phyloP scores from a whole-genome alignment of 2,113 vertebrate species.

The Mesembrinibis cayennensis region DNA sequence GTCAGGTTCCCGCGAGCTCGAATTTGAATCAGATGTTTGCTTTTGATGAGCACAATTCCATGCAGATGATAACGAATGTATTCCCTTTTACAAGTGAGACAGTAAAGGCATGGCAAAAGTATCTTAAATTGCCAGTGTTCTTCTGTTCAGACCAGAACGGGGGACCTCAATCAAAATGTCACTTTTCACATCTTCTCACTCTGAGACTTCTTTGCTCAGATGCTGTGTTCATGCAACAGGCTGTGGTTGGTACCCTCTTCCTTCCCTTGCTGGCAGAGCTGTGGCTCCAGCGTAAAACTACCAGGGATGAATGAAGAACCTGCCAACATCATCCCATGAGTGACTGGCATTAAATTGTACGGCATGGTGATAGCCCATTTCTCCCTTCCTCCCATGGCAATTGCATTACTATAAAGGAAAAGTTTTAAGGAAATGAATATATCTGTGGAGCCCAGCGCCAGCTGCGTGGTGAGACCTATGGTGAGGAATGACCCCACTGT shows the following conservation, averaged over 20 bases:
- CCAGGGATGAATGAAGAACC: not conserved
- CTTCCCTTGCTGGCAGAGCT: not conserved
- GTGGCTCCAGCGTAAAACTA: not conserved
- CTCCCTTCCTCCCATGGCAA: not conserved
- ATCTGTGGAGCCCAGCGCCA: not conserved
- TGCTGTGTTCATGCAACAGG: not conserved
- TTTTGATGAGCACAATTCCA: not conserved
- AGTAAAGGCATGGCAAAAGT: not conserved
- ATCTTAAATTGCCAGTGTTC: not conserved
- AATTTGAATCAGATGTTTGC: not conserved
- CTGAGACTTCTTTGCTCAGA: not conserved
- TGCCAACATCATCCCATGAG: not conserved
- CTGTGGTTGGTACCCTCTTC: not conserved
- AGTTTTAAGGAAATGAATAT: not conserved
- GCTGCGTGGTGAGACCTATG: accelerated
- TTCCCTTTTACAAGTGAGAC: not conserved
- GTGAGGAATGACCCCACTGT: not conserved
- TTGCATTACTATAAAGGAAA: not conserved
- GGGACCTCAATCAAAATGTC: not conserved
- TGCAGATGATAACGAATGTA: not conserved
- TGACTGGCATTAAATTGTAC: not conserved
- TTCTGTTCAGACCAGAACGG: not conserved
- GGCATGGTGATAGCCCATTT: not conserved
- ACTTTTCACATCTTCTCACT: not conserved
- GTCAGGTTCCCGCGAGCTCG: not conserved